Percentiles rank a stretch among this genome's conserved stretches.
Conservation (phyloP, 2,888 invertebrate genomes). For the Tachina lurida region DNA sequence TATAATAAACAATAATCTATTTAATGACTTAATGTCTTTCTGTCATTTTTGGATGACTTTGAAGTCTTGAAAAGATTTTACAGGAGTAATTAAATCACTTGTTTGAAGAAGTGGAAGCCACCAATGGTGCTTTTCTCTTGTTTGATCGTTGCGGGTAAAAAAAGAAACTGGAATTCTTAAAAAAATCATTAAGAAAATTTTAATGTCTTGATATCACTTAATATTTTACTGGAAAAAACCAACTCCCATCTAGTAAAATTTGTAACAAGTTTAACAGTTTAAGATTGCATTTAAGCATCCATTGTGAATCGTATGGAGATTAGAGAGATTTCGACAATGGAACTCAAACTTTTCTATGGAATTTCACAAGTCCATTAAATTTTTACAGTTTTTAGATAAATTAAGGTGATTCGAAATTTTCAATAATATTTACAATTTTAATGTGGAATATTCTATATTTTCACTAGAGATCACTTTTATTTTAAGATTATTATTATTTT, state of each 20-base stretch:
- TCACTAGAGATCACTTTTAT: not conserved
- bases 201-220: not conserved
- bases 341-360: too few relatives aligned
- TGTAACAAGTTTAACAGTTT: not conserved
- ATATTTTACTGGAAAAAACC: not conserved
- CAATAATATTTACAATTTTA: not conserved
- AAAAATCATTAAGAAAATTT: conserved; percentile 25
- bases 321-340: too few relatives aligned
- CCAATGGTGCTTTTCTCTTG: conserved; percentile 41
- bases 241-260: not conserved
- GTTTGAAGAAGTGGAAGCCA: conserved; percentile 36
- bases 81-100: conserved; percentile 62
- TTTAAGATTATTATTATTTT: not conserved
- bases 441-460: not conserved
- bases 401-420: not conserved
- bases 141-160: not conserved
- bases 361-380: not conserved
- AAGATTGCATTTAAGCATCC: not conserved
- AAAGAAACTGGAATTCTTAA: not conserved
- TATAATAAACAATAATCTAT: conserved; percentile 31
- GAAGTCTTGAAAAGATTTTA: conserved; percentile 6
- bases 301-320: not conserved
- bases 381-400: conserved; percentile 2
- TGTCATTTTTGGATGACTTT: not conserved
- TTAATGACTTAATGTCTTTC: conserved; percentile 28